phyloP scores from a whole-genome alignment of 2,797 vertebrate species.

The Momotus momota region DNA sequence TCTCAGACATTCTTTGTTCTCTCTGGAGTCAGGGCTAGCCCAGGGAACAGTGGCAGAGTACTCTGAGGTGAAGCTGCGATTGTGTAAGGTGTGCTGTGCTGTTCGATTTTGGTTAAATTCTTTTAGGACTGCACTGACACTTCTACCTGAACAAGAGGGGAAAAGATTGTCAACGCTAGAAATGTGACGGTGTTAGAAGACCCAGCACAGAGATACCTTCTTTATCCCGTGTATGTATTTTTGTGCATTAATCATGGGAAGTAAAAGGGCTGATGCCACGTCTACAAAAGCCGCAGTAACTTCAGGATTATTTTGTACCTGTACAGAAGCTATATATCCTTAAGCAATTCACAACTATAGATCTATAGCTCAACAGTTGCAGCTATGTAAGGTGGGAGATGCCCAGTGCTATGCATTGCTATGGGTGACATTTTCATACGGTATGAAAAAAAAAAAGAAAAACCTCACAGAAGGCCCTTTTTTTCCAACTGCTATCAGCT shows the following conservation, averaged over 20 bases:
- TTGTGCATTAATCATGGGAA: not conserved
- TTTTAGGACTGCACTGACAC: not conserved
- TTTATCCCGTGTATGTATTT: not conserved
- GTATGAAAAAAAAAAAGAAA: not conserved
- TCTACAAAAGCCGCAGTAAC: not conserved
- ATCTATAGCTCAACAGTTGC: not conserved
- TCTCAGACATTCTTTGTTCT: conserved; percentile 30
- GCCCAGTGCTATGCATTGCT: not conserved
- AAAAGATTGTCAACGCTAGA: not conserved
- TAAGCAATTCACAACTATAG: not conserved
- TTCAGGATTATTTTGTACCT: not conserved
- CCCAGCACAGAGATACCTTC: not conserved
- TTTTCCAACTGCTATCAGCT: not conserved
- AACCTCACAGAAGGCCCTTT: not conserved
- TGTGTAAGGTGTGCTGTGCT: not conserved
- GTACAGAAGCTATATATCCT: not conserved
- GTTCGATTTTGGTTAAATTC: not conserved
- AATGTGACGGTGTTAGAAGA: not conserved
- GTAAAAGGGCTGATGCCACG: not conserved
- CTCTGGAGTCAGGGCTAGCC: not conserved
- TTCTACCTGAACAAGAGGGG: not conserved
- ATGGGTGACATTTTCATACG: not conserved
- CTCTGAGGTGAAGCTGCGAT: not conserved
- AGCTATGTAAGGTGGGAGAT: not conserved
- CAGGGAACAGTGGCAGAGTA: not conserved